phyloP scores from a whole-genome alignment of 2,113 vertebrate species.

The Pygoscelis antarcticus region DNA sequence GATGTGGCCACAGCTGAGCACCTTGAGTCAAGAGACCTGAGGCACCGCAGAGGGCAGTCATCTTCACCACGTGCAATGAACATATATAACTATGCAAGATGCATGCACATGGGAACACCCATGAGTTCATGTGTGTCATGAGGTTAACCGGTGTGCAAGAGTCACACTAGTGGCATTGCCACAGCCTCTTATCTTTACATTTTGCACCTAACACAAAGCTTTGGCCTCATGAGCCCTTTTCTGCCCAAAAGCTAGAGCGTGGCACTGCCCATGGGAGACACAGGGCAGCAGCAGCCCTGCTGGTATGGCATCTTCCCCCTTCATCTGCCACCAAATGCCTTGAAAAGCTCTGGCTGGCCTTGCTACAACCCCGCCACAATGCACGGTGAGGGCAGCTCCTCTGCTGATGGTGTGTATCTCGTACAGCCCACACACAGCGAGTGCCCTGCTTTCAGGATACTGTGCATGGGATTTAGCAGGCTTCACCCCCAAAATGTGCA shows the following conservation, averaged over 20 bases:
- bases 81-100: rapidly evolving
- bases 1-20: background rate
- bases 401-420: rapidly evolving
- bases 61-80: background rate
- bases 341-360: background rate
- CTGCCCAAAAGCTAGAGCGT: background rate
- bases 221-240: background rate
- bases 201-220: background rate
- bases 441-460: background rate
- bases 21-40: background rate
- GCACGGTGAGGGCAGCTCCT: background rate
- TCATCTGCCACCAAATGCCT: background rate
- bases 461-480: rapidly evolving
- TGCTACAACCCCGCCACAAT: background rate
- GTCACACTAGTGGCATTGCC: background rate
- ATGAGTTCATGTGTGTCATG: background rate
- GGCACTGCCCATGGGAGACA: background rate
- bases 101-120: rapidly evolving
- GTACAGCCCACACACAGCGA: rapidly evolving
- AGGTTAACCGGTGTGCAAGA: rapidly evolving
- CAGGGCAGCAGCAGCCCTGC: background rate
- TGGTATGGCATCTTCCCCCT: background rate
- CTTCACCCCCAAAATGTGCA: background rate
- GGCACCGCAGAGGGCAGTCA: background rate
- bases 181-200: background rate